Evolutionary conservation across 2,888 invertebrate genomes (phyloP), one percentile per base, ranked within the genome.

Genomic region (Tetramorium bicarinatum): DNA sequence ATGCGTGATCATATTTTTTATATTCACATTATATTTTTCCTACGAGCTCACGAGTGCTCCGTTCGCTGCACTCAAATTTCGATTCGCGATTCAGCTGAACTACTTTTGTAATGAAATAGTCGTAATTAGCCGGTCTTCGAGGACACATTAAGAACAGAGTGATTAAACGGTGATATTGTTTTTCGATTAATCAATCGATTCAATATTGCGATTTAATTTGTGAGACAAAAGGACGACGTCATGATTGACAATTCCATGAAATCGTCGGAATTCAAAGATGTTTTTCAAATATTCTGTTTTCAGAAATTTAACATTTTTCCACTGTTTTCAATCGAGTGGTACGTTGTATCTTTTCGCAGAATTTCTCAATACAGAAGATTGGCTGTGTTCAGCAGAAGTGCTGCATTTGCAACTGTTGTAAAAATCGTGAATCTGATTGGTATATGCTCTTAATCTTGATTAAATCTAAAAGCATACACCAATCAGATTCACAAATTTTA

Each of bases 181-280:
- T 59, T 59, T 49, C 59, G 56, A 72, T 59, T 47, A 34, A 54
- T 18, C 54, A 71, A 13, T 41, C 38, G 7, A 21, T 44, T 77
- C 44, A 54, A 44, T 69, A 34, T 61, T 38, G 25, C 59, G 18
- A 9, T 2, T 44, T 71, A 3, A 79, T 21, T 74, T 7, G 8
- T 49, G 13, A 74, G n/a, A 59, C 47, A 44, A 85, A 83, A 82
- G 72, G 62, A 74, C 64, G 29, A 80, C 29, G 1, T 44, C 44
- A 69, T 85, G 77, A 72, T 69, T 87, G 74, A 85, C 77, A 72
- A 85, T 85, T 75, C 64, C 41, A 83, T 67, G 67, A 84, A 90
- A 44, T 79, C 13, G 34, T 59, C 4, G 11, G 44, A 56, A 56
- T 6, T 29, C 29, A 44, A 25, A 77, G 0, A 71, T 11, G 21